Conservation (phyloP, 2,113 vertebrate genomes). For the Otus sunia region DNA sequence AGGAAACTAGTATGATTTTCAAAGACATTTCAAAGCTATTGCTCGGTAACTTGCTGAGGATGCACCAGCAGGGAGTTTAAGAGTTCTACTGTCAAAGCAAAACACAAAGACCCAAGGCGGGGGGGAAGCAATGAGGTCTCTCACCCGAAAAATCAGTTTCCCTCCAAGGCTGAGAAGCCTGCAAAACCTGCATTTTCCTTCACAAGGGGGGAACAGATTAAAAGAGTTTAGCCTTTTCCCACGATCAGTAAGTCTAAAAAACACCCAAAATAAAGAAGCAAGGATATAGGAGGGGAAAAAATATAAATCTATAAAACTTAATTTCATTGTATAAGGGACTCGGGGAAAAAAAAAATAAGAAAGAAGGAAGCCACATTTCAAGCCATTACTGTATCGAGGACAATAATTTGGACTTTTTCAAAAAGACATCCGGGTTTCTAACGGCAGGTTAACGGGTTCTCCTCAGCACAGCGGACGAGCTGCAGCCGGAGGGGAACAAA, state of each 20-base stretch:
- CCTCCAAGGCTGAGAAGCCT: not conserved
- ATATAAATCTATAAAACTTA: not conserved
- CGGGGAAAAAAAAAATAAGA: fast-evolving
- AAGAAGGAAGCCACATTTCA: not conserved
- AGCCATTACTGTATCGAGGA: not conserved
- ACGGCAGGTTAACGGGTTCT: not conserved
- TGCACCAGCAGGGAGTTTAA: fast-evolving
- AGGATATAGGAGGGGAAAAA: fast-evolving
- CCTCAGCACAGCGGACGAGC: not conserved
- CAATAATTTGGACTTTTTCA: not conserved
- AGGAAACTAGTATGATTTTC: fast-evolving
- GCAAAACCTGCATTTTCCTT: not conserved
- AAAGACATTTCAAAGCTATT: not conserved
- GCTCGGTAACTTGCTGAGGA: not conserved
- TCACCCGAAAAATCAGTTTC: not conserved
- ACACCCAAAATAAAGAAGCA: not conserved
- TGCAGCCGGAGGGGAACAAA: not conserved
- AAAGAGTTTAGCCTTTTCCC: fast-evolving
- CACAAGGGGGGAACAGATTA: not conserved
- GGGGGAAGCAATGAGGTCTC: not conserved
- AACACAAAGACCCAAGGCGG: not conserved
- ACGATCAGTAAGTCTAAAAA: not conserved
- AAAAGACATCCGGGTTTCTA: conserved; percentile 16
- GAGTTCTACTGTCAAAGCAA: not conserved
- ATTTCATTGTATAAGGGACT: not conserved